Conservation (phyloP, 1,140 invertebrate species). For the Drosophila kurseongensis region DNA sequence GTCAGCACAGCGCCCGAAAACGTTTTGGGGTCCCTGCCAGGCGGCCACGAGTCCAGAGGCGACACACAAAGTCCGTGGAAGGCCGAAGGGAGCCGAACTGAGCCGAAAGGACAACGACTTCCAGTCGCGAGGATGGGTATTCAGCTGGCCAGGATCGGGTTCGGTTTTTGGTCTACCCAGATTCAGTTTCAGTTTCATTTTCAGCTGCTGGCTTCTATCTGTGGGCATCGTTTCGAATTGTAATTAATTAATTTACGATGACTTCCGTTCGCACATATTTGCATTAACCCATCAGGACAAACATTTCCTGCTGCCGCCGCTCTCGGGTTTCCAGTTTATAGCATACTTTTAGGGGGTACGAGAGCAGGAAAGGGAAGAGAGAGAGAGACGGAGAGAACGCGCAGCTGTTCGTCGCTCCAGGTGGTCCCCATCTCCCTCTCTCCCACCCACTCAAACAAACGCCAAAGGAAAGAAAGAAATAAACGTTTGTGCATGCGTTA, state of each 20-base stretch:
- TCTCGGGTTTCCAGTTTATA: slow-evolving; percentile 69
- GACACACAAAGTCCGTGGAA: slow-evolving; percentile 38
- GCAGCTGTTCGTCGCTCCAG: slow-evolving; percentile 51
- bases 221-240: slow-evolving; percentile 42
- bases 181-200: slow-evolving; percentile 30
- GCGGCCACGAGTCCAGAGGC: slow-evolving; percentile 46
- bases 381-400: slow-evolving; percentile 23
- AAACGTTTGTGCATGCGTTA: slow-evolving; percentile 70
- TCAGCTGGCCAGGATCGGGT: slow-evolving; percentile 33
- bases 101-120: slow-evolving; percentile 13
- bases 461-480: slow-evolving; percentile 48
- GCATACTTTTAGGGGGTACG: slow-evolving; percentile 56
- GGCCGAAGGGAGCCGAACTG: slow-evolving; percentile 8
- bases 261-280: slow-evolving; percentile 43
- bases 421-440: slow-evolving; percentile 31
- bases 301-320: neutral
- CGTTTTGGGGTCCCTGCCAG: slow-evolving; percentile 64
- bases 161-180: neutral
- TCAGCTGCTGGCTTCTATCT: slow-evolving; percentile 10
- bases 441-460: slow-evolving; percentile 51
- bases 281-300: slow-evolving; percentile 18
- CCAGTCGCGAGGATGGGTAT: slow-evolving; percentile 1
- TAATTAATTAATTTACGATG: slow-evolving; percentile 74
- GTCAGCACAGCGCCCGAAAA: slow-evolving; percentile 82
- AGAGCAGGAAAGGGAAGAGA: slow-evolving; percentile 9